phyloP scores from a whole-genome alignment of 2,888 invertebrate genomes.

The Exocentrus adspersus region DNA sequence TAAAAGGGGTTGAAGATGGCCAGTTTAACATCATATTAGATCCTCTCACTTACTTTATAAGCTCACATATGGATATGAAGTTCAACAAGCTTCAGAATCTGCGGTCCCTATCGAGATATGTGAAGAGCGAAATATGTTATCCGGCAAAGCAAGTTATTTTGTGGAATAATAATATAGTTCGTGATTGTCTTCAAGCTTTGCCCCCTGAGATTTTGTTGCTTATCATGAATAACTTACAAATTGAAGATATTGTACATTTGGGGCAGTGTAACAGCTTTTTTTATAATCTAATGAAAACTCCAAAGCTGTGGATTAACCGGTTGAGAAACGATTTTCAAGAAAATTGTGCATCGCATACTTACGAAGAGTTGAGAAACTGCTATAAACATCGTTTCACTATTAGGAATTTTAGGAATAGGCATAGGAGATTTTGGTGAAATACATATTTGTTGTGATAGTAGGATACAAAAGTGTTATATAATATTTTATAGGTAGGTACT shows the following conservation, averaged over 20 bases:
- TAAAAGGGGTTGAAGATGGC: constrained; percentile 45
- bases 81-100: constrained; percentile 54
- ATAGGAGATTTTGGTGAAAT: neutral
- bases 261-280: constrained; percentile 51
- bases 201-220: constrained; percentile 60
- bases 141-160: constrained; percentile 53
- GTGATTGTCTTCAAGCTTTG: constrained; percentile 58
- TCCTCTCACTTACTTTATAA: constrained; percentile 53
- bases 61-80: constrained; percentile 35
- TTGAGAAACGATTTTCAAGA: constrained; percentile 29
- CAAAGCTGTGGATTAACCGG: constrained; percentile 41
- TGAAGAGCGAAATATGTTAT: constrained; percentile 56
- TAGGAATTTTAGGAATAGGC: neutral
- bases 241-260: constrained; percentile 43
- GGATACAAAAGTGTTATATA: neutral
- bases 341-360: constrained; percentile 11
- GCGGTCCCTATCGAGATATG: constrained; percentile 50
- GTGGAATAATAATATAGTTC: constrained; percentile 32
- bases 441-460: neutral
- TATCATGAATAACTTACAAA: constrained; percentile 52
- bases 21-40: constrained; percentile 52
- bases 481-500: too few relatives aligned
- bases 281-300: constrained; percentile 42
- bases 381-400: constrained; percentile 34
- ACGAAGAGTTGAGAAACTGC: constrained; percentile 25